A percentile compares a stretch with the other conserved stretches of the same genome.
These are phyloP conservation scores for Ceratosolen solmsi DNA, from an alignment of 1,140 invertebrate species.

Conservation along the genomic window DNA sequence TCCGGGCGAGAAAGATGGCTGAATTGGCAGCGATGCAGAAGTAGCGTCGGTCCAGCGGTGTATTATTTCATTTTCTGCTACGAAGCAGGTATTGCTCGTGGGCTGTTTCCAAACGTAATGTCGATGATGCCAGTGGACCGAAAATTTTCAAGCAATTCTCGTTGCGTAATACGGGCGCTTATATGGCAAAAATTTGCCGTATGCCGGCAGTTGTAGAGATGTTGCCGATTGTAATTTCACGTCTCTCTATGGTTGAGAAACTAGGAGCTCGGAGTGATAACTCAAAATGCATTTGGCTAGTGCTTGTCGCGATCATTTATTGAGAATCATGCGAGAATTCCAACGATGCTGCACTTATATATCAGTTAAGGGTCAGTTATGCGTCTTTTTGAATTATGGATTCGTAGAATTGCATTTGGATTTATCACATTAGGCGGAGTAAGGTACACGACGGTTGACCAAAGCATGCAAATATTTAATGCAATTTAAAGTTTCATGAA, in stretches of 20 bases:
- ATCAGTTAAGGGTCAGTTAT: background rate
- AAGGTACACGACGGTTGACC: background rate
- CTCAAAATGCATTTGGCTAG: constrained; percentile 2
- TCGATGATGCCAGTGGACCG: background rate
- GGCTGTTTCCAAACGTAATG: background rate
- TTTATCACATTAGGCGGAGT: background rate
- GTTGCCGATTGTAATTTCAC: constrained; percentile 12
- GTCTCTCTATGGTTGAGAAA: background rate
- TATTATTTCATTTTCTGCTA: constrained; percentile 16
- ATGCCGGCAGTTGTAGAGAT: background rate
- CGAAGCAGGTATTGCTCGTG: background rate
- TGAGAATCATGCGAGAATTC: background rate
- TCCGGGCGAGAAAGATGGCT: constrained; percentile 31
- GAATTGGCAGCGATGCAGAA: background rate
- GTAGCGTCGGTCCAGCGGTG: background rate
- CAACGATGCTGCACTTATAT: background rate
- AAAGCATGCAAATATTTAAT: background rate
- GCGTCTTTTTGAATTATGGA: background rate
- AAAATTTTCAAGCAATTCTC: constrained; percentile 20
- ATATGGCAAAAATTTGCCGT: background rate
- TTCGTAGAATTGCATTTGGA: background rate
- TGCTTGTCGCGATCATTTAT: background rate
- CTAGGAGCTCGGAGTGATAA: background rate
- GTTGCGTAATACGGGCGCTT: background rate
- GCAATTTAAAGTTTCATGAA: background rate